Percentiles rank a stretch among this genome's conserved stretches.
Evolutionary conservation across 1,140 invertebrate genomes (phyloP).

Genomic region (Artemia franciscana): DNA sequence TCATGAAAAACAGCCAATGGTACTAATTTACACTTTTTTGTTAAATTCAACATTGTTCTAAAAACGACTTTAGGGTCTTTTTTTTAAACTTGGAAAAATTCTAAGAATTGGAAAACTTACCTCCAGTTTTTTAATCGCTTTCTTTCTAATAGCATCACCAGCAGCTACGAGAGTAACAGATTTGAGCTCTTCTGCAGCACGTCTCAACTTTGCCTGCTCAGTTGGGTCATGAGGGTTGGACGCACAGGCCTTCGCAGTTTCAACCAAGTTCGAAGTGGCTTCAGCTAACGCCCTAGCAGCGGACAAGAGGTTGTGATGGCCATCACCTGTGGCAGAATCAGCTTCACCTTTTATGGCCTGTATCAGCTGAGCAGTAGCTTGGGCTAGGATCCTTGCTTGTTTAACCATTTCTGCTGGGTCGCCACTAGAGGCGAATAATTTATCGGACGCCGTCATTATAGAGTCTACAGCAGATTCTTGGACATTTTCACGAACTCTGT

Average conservation of each 20-base stretch:
- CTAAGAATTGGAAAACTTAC: too few species aligned
- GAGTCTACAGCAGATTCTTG: slow-evolving; percentile 68
- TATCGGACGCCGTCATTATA: slow-evolving; percentile 71
- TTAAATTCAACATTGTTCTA: not conserved
- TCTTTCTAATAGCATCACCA: slow-evolving; percentile 48
- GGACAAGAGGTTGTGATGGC: slow-evolving; percentile 65
- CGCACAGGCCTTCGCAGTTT: slow-evolving; percentile 79
- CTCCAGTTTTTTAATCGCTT: slow-evolving; percentile 47
- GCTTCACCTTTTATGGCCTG: slow-evolving; percentile 84
- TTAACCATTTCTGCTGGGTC: slow-evolving; percentile 82
- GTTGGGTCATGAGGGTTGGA: slow-evolving; percentile 54
- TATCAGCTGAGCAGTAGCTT: slow-evolving; percentile 47
- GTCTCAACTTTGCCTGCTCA: slow-evolving; percentile 55
- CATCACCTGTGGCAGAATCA: slow-evolving; percentile 60
- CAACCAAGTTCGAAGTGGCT: slow-evolving; percentile 84
- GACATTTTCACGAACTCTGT: slow-evolving; percentile 25
- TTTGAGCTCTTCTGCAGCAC: slow-evolving; percentile 72
- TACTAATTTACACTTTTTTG: not conserved
- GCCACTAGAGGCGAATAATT: slow-evolving; percentile 52
- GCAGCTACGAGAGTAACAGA: slow-evolving; percentile 61
- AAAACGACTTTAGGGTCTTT: not conserved
- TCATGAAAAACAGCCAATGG: not conserved
- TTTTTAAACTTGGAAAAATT: not conserved
- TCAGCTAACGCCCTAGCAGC: slow-evolving; percentile 82
- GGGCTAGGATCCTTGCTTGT: slow-evolving; percentile 70